A percentile compares a stretch with the other conserved stretches of the same genome.
Conservation (phyloP, 2,797 vertebrate species). For the Schizopygopsis malacanthus region DNA sequence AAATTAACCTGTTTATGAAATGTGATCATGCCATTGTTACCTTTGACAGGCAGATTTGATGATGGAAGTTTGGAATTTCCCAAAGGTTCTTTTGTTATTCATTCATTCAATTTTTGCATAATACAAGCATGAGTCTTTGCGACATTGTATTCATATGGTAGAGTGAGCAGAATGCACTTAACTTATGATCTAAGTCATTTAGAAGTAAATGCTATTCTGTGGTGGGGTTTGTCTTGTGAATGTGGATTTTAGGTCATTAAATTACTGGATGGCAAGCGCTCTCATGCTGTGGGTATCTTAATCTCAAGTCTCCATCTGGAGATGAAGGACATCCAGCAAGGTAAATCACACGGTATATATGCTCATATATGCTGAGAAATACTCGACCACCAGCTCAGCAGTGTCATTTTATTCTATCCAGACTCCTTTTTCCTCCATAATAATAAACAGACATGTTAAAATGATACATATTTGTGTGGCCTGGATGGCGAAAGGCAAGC, state of each 20-base stretch:
- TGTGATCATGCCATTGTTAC: slow-evolving; percentile 47
- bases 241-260: slow-evolving; percentile 87
- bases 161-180: slow-evolving; percentile 2
- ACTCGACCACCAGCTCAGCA: not conserved
- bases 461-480: slow-evolving; percentile 40
- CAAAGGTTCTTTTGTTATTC: slow-evolving; percentile 39
- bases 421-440: slow-evolving; percentile 18
- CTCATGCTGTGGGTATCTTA: slow-evolving; percentile 95
- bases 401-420: not conserved
- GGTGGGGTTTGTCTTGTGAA: slow-evolving; percentile 7
- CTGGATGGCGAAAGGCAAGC: slow-evolving; percentile 27
- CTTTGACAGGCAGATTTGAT: slow-evolving; percentile 18
- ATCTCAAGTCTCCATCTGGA: slow-evolving; percentile 98
- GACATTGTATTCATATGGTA: not conserved
- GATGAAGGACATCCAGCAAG: slow-evolving; percentile 97
- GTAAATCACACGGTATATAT: slow-evolving; percentile 72
- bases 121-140: not conserved
- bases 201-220: not conserved
- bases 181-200: not conserved
- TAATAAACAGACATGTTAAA: slow-evolving; percentile 42
- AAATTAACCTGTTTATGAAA: slow-evolving; percentile 54
- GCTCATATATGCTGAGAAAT: not conserved
- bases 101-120: not conserved
- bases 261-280: slow-evolving; percentile 92
- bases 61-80: slow-evolving; percentile 33